phyloP scores from a whole-genome alignment of 2,797 vertebrate species.

The Rhinella marina region DNA sequence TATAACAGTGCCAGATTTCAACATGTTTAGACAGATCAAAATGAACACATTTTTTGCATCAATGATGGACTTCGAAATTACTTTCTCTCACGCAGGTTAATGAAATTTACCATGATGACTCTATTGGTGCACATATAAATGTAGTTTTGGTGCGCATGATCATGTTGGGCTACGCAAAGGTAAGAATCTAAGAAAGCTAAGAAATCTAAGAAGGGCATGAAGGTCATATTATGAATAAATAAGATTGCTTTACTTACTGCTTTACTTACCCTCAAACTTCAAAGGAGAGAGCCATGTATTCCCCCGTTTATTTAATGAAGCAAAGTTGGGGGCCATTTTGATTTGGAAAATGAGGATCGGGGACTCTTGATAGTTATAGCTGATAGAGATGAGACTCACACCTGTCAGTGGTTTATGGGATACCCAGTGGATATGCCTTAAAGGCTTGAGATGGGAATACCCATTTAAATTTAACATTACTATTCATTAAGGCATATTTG shows the following conservation, averaged over 20 bases:
- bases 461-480: too few relatives aligned
- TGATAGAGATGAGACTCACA: too few relatives aligned
- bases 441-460: too few relatives aligned
- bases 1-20: conserved; percentile 8
- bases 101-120: conserved; percentile 98
- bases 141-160: conserved; percentile 98
- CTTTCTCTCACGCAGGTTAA: conserved; percentile 84
- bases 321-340: too few relatives aligned
- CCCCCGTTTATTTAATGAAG: neutral
- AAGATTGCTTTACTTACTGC: too few relatives aligned
- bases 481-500: too few relatives aligned
- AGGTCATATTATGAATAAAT: neutral
- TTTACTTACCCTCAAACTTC: neutral
- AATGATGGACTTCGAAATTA: neutral
- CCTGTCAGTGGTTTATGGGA: too few relatives aligned
- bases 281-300: neutral
- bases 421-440: too few relatives aligned
- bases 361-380: too few relatives aligned
- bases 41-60: neutral
- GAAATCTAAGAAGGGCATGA: too few relatives aligned
- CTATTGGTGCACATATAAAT: conserved; percentile 92
- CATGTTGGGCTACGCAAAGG: conserved; percentile 97
- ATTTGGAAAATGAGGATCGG: too few relatives aligned
- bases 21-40: conserved; percentile 21
- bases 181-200: conserved; percentile 69